Evolutionary conservation across 2,113 vertebrate species (phyloP), one percentile per base, ranked within the genome.

Genomic region (Clarias magur): DNA sequence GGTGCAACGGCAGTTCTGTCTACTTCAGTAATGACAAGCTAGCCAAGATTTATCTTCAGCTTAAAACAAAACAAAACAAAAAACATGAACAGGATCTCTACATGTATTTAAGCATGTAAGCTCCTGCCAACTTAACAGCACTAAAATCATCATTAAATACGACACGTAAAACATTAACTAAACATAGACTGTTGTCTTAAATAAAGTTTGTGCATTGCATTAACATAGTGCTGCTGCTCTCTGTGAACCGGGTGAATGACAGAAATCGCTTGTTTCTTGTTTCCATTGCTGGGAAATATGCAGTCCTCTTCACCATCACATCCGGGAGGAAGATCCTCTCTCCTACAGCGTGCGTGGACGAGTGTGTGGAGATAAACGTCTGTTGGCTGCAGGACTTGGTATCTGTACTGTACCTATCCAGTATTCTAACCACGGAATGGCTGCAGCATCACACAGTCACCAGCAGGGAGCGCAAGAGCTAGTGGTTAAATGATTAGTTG

Each of bases 401-500:
- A 59, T 80, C 78, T 80, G 54, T 3, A 59, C 57, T 60, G 56
- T 30, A 68, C 30, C 27, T 27, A 68, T 68, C n/a, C 65, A 5
- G 68, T 59, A 1, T 70, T 56, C 27, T 11, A 38, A 56, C 48
- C 34, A 27, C 11, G 72, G 34, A 48, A 34, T 16, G 19, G 42
- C 15, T 80, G 73, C 42, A 34, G 17, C 56, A 38, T 80, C 60
- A 73, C 54, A 57, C 15, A 42, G 3, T 62, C 81, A 85, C 87
- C 93, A 95, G 73, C 89, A 92, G 93, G 80, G 91, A 91, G 21
- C 34, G 86, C 56, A 79, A 79, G 82, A 34, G 68, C 30, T 73
- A 7, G 65, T 27, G 48, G 79, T 83, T 79, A 85, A 87, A 76
- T 84, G 48, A 78, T 83, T 17, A 96, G 92, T 96, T 96, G 88